Evolutionary conservation across 2,113 vertebrate genomes (phyloP).

Genomic region (Amblyopsis rosae): DNA sequence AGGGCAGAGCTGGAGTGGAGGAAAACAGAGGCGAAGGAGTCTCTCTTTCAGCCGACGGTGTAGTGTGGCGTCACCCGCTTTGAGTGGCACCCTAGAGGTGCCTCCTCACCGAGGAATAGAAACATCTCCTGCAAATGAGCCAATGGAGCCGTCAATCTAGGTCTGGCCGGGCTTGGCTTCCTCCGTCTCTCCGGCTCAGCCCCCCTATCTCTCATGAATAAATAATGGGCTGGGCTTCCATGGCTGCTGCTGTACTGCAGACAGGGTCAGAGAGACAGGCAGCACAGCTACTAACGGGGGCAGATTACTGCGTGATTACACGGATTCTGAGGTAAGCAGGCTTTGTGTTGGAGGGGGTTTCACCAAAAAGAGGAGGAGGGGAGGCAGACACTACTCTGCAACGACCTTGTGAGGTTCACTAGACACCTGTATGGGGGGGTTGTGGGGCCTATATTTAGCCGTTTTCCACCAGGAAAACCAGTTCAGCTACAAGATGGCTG

Average conservation of each 20-base stretch:
- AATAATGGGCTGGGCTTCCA: constrained; percentile 62
- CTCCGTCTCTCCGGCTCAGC: constrained; percentile 37
- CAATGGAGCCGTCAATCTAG: constrained; percentile 37
- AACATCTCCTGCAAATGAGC: constrained; percentile 26
- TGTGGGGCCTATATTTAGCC: constrained; percentile 66
- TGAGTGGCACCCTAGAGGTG: constrained; percentile 23
- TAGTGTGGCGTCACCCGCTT: background rate
- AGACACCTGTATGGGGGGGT: constrained; percentile 23
- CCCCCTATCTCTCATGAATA: constrained; percentile 58
- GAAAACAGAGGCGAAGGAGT: background rate
- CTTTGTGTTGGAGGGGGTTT: background rate
- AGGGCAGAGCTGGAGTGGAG: constrained; percentile 9
- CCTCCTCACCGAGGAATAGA: constrained; percentile 34
- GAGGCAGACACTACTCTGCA: constrained; percentile 5
- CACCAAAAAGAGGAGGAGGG: constrained; percentile 28
- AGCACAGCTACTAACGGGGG: constrained; percentile 12
- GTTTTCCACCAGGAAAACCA: constrained; percentile 50
- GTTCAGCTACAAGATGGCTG: constrained; percentile 50
- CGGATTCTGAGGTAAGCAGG: background rate
- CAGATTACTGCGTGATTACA: constrained; percentile 29
- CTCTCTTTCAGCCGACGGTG: constrained; percentile 5
- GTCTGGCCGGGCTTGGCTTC: constrained; percentile 33
- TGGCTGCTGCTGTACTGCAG: constrained; percentile 36
- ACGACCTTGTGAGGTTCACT: constrained; percentile 58
- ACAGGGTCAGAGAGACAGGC: constrained; percentile 1